Evolutionary conservation across 2,888 invertebrate species (phyloP).

Genomic region (Eupsilia transversa): DNA sequence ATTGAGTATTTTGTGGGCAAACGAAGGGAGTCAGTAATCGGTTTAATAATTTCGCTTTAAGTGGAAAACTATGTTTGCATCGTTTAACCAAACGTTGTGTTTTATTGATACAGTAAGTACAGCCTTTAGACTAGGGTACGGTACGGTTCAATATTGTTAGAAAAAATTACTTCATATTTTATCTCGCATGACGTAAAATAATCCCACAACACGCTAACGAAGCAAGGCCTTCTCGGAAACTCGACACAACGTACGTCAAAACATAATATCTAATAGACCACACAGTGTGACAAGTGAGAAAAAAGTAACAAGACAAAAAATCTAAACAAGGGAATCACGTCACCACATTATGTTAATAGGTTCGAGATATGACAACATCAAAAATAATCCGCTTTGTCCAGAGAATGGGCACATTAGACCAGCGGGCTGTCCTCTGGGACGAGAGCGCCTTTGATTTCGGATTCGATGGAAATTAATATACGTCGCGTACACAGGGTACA

Average conservation of each 20-base stretch:
- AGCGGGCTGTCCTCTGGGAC: conserved; percentile 80
- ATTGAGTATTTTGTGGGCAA: conserved; percentile 85
- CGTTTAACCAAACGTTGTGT: conserved; percentile 68
- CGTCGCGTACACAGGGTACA: conserved; percentile 75
- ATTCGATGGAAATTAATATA: conserved; percentile 88
- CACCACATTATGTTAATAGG: conserved; percentile 88
- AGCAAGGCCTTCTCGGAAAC: conserved; percentile 69
- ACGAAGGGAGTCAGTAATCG: conserved; percentile 82
- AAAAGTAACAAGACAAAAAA: conserved; percentile 76
- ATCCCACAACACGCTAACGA: conserved; percentile 61
- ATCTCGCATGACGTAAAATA: conserved; percentile 72
- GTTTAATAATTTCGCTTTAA: conserved; percentile 80
- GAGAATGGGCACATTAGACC: conserved; percentile 83
- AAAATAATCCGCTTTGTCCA: conserved; percentile 89
- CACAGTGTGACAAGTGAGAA: conserved; percentile 79
- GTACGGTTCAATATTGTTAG: conserved; percentile 37
- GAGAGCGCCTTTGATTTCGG: conserved; percentile 85
- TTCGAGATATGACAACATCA: conserved; percentile 86
- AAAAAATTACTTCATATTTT: conserved; percentile 69
- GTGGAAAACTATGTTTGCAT: conserved; percentile 69
- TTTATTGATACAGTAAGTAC: conserved; percentile 61
- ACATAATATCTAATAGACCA: conserved; percentile 77
- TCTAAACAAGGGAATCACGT: conserved; percentile 83
- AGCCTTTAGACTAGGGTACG: conserved; percentile 20
- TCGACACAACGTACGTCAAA: conserved; percentile 68